Base-by-base conservation (phyloP, 2,113 vertebrate genomes). In the Tetrao urogallus region DNA sequence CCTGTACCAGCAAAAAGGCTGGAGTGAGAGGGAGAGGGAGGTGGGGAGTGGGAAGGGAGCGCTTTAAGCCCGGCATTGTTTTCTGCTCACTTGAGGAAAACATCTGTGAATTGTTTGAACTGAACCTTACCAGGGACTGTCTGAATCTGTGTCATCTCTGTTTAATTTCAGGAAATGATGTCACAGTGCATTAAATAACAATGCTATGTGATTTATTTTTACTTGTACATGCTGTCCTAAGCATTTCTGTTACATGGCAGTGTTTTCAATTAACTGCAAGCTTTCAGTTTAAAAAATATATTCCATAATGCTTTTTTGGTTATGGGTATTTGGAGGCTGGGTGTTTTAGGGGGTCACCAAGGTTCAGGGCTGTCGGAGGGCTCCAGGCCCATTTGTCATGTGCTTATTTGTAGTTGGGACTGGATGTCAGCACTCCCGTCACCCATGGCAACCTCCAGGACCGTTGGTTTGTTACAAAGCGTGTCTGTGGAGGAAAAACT, bases 71-170 rank as follows among this genome's bases (percentile, higher is more conserved):
- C 80, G 11, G 95, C 97, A 96, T 98, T 98, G 97, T 98, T 98
- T 97, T 97, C 90, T 96, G 81, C 95, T 94, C 96, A 97, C 97
- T 97, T 92, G 95, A 97, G 96, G 97, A 97, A 98, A 98, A 98
- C 98, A 99, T 99, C 98, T 99, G 98, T 98, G 98, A 98, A 97
- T 97, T 98, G 97, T 98, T 98, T 98, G 97, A 97, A 96, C 91
- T 97, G 96, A 98, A 97, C 97, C 95, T 97, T 98, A 95, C 93
- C 94, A 86, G 96, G 94, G 96, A 97, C 94, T 65, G 60, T 95
- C 95, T 96, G 97, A 97, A 98, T 97, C 96, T 97, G 97, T 97
- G 97, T 98, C 97, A 98, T 98, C 97, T 98, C 97, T 97, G 94
- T 97, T 98, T 97, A 97, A 97, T 98, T 98, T 97, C 96, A 98